Percentiles rank a stretch among this genome's conserved stretches.
These are phyloP conservation scores for Scalopus aquaticus DNA, from an alignment of 2,113 vertebrate species.

Conservation along the genomic window DNA sequence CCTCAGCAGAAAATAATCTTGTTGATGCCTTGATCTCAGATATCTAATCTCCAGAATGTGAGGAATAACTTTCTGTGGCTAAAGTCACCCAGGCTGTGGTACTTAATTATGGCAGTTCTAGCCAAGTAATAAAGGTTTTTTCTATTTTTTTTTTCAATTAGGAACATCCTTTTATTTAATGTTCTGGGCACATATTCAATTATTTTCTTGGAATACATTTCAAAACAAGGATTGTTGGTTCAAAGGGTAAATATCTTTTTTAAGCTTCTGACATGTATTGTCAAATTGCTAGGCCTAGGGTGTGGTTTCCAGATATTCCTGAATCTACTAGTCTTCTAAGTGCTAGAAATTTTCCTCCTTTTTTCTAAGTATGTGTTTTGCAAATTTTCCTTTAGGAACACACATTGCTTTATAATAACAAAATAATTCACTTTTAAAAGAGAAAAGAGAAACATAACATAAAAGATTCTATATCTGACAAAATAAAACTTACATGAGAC, in stretches of 20 bases:
- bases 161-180: slow-evolving; percentile 38
- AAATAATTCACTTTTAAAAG: not conserved
- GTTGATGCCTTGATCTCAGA: not conserved
- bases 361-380: slow-evolving; percentile 32
- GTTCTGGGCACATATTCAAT: slow-evolving; percentile 13
- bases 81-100: not conserved
- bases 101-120: not conserved
- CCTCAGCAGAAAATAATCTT: not conserved
- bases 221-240: slow-evolving; percentile 19
- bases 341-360: not conserved
- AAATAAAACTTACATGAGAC: not conserved
- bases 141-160: not conserved
- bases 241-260: slow-evolving; percentile 30
- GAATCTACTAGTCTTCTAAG: not conserved
- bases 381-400: slow-evolving; percentile 47
- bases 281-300: not conserved
- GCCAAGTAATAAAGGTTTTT: not conserved
- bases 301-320: slow-evolving; percentile 13
- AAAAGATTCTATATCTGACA: slow-evolving; percentile 20
- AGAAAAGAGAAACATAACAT: not conserved
- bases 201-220: slow-evolving; percentile 45
- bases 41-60: not conserved
- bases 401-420: slow-evolving; percentile 9
- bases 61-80: not conserved
- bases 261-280: not conserved